These are phyloP conservation scores for Lepus europaeus DNA, from an alignment of 2,113 vertebrate species.

Conservation along the genomic window DNA sequence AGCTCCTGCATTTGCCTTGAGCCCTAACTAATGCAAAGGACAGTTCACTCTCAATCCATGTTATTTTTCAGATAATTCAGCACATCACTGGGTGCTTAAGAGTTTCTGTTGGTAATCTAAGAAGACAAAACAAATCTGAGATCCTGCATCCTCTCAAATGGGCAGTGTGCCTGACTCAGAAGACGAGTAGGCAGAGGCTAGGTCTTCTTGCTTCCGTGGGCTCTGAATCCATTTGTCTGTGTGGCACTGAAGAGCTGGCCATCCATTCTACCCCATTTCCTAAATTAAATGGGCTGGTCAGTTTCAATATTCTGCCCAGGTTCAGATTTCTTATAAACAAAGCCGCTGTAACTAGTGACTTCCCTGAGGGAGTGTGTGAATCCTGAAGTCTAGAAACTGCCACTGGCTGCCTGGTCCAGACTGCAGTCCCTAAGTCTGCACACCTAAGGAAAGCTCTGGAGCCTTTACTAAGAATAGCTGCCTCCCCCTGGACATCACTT, in stretches of 20 bases:
- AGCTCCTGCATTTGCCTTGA: constrained; percentile 21
- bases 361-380: constrained; percentile 18
- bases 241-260: neutral
- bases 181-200: neutral
- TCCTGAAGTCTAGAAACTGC: neutral
- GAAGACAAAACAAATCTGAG: constrained; percentile 82
- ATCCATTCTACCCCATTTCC: constrained; percentile 64
- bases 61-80: constrained; percentile 73
- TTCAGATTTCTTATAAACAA: constrained; percentile 68
- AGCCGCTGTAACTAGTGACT: neutral
- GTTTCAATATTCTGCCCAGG: constrained; percentile 72
- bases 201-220: neutral
- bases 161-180: neutral
- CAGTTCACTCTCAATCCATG: constrained; percentile 63
- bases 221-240: constrained; percentile 45
- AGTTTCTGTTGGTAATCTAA: constrained; percentile 80
- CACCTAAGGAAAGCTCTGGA: neutral
- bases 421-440: neutral
- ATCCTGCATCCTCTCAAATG: constrained; percentile 8
- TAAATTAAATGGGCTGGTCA: constrained; percentile 80
- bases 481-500: neutral
- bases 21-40: constrained; percentile 69
- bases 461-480: neutral
- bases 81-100: constrained; percentile 78
- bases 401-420: neutral